These are phyloP conservation scores for Dasypus novemcinctus DNA, from an alignment of 2,113 vertebrate genomes.

Conservation along the genomic window DNA sequence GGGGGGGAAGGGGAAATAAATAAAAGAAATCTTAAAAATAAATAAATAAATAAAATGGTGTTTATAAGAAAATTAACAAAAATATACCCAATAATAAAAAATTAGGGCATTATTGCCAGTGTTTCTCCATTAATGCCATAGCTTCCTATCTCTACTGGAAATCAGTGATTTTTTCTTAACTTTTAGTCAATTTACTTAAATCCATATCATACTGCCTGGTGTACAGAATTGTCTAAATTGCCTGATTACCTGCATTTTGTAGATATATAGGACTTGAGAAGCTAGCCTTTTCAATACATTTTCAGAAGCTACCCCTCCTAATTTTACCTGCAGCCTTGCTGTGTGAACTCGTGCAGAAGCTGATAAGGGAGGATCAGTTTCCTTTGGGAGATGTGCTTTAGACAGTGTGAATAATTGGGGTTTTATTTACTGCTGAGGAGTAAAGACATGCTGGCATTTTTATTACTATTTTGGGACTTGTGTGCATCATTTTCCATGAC, in stretches of 20 bases:
- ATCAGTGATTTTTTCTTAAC: background rate
- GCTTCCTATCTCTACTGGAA: background rate
- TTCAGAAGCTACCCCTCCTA: background rate
- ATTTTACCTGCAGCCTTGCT: background rate
- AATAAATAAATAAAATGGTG: background rate
- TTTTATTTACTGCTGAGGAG: slow-evolving; percentile 70
- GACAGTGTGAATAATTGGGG: slow-evolving; percentile 56
- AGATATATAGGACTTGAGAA: background rate
- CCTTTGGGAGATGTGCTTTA: slow-evolving; percentile 13
- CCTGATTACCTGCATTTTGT: background rate
- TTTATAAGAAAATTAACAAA: background rate
- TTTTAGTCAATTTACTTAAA: background rate
- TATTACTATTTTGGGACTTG: slow-evolving; percentile 52
- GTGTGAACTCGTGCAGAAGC: background rate
- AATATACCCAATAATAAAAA: background rate
- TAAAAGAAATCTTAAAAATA: no score
- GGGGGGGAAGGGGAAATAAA: no score
- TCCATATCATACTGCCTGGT: background rate
- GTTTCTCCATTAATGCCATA: background rate
- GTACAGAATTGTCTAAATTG: background rate
- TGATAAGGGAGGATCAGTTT: background rate
- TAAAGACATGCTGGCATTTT: slow-evolving; percentile 61
- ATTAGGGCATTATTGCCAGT: background rate
- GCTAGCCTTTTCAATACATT: background rate
- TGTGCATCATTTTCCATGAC: slow-evolving; percentile 61